Evolutionary conservation across 2,888 invertebrate genomes (phyloP).

Genomic region (Nineta flava): DNA sequence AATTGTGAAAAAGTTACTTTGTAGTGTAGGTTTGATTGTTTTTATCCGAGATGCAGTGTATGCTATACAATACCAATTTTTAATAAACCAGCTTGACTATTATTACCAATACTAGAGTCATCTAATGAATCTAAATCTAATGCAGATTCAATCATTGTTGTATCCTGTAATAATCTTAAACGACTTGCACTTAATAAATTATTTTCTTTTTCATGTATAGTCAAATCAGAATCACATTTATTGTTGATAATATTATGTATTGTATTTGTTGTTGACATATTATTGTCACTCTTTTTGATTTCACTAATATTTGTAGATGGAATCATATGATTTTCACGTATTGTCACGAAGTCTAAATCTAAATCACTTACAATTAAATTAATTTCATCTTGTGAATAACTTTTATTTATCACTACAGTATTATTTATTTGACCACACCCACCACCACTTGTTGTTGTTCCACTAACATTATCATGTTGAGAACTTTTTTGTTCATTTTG

Average conservation of each 20-base stretch:
- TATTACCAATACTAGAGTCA: constrained; percentile 50
- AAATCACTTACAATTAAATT: constrained; percentile 36
- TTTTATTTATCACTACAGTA: constrained; percentile 9
- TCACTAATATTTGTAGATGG: constrained; percentile 15
- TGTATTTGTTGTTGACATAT: no score
- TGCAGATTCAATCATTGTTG: constrained; percentile 82
- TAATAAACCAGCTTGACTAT: constrained; percentile 48
- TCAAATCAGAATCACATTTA: constrained; percentile 25
- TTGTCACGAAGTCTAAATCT: constrained; percentile 32
- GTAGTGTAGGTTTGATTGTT: no score
- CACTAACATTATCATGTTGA: background rate
- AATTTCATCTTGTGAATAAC: constrained; percentile 12
- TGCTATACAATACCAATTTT: constrained; percentile 33
- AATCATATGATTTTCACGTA: constrained; percentile 23
- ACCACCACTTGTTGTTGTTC: background rate
- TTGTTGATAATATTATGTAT: constrained; percentile 4
- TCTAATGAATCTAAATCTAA: constrained; percentile 76
- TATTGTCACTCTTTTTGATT: constrained; percentile 8
- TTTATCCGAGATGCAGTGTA: no score
- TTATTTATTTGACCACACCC: background rate
- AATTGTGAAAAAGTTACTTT: no score
- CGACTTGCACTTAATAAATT: constrained; percentile 51
- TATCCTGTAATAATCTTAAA: constrained; percentile 64
- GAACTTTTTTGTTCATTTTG: background rate
- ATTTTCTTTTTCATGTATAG: constrained; percentile 26